These are phyloP conservation scores for Dryocosmus kuriphilus DNA, from an alignment of 2,888 invertebrate species.

Conservation along the genomic window DNA sequence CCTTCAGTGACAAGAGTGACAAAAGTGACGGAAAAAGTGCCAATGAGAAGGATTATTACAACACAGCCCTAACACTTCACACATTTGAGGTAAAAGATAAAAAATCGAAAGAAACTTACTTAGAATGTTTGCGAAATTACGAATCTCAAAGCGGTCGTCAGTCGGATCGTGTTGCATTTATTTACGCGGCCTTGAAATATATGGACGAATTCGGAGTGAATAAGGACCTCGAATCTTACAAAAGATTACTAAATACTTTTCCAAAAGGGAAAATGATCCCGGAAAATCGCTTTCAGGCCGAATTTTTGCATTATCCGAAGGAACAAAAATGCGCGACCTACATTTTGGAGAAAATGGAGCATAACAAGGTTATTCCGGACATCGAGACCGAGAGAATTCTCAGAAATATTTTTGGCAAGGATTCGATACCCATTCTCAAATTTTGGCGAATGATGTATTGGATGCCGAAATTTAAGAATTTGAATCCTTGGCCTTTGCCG, in stretches of 20 bases:
- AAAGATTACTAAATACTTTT: conserved; percentile 89
- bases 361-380: conserved; percentile 94
- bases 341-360: conserved; percentile 96
- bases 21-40: not conserved
- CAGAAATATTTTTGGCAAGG: conserved; percentile 89
- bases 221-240: conserved; percentile 92
- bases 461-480: conserved; percentile 96
- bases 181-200: conserved; percentile 91
- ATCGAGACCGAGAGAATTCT: conserved; percentile 91
- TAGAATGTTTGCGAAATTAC: conserved; percentile 88
- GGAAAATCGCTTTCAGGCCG: conserved; percentile 89
- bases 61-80: conserved; percentile 36
- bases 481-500: conserved; percentile 92
- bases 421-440: conserved; percentile 86
- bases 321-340: conserved; percentile 97
- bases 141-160: conserved; percentile 83
- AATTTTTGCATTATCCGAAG: conserved; percentile 95
- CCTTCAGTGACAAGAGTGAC: not conserved
- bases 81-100: conserved; percentile 78
- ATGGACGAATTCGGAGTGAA: conserved; percentile 95
- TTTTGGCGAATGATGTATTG: conserved; percentile 92
- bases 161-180: conserved; percentile 95
- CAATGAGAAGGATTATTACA: not conserved
- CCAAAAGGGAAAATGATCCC: conserved; percentile 95
- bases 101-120: conserved; percentile 84